Evolutionary conservation across 2,888 invertebrate genomes (phyloP).

Genomic region (Luperina nickerlii): DNA sequence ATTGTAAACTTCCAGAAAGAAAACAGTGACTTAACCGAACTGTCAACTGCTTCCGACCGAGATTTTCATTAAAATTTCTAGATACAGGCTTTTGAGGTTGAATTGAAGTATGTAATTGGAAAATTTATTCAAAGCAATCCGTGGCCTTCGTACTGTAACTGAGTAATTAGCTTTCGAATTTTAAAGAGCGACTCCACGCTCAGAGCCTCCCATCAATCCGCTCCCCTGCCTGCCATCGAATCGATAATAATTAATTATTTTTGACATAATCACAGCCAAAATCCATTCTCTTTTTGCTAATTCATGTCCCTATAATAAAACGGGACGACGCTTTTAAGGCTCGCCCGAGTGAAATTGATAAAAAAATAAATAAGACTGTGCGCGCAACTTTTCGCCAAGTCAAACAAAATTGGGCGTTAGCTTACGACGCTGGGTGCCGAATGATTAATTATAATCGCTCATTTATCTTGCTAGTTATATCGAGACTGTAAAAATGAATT

Average conservation of each 20-base stretch:
- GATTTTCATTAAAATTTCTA: conserved; percentile 46
- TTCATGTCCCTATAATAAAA: conserved; percentile 92
- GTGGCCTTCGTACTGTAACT: conserved; percentile 76
- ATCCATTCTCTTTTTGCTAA: conserved; percentile 93
- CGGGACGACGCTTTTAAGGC: conserved; percentile 87
- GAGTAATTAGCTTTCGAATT: conserved; percentile 88
- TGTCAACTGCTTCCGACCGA: conserved; percentile 56
- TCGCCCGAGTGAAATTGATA: conserved; percentile 87
- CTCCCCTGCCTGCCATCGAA: conserved; percentile 86
- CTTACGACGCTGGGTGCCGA: conserved; percentile 76
- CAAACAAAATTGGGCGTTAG: conserved; percentile 85
- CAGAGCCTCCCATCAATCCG: conserved; percentile 84
- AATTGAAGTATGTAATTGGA: conserved; percentile 41
- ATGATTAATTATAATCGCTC: conserved; percentile 83
- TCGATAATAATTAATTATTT: conserved; percentile 94
- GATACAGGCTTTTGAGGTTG: conserved; percentile 20
- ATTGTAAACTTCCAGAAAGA: conserved; percentile 78
- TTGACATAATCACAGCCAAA: conserved; percentile 92
- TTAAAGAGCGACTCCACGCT: conserved; percentile 84
- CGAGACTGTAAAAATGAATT: conserved; percentile 49
- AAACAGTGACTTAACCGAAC: conserved; percentile 65
- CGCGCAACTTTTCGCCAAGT: conserved; percentile 85
- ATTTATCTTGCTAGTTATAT: conserved; percentile 65
- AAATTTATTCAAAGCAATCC: conserved; percentile 64
- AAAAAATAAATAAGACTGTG: conserved; percentile 88